A percentile compares a stretch with the other conserved stretches of the same genome.
Conservation (phyloP, 1,140 invertebrate species). For the Mizuhopecten yessoensis region DNA sequence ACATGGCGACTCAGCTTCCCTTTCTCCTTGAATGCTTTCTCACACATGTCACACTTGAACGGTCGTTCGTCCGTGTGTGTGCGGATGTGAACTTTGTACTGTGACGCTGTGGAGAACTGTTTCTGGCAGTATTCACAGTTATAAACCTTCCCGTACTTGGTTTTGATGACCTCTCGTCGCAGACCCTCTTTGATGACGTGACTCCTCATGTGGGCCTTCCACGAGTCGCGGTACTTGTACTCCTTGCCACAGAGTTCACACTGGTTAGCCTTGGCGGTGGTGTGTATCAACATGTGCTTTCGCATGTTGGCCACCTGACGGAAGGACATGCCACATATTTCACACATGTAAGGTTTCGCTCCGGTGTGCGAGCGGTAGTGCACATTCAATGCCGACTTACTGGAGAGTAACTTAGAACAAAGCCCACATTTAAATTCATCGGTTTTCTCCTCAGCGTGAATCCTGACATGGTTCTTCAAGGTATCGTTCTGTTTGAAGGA, state of each 20-base stretch:
- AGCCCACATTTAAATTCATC: slow-evolving; percentile 91
- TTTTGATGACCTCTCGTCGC: background rate
- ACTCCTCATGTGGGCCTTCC: slow-evolving; percentile 55
- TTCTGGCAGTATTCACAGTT: slow-evolving; percentile 54
- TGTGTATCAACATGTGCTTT: slow-evolving; percentile 78
- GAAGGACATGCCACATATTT: slow-evolving; percentile 89
- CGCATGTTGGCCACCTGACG: slow-evolving; percentile 83
- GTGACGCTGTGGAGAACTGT: slow-evolving; percentile 53
- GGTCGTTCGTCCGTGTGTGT: slow-evolving; percentile 91
- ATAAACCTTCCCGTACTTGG: slow-evolving; percentile 56
- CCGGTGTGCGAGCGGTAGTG: slow-evolving; percentile 96
- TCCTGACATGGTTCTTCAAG: slow-evolving; percentile 54
- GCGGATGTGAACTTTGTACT: slow-evolving; percentile 60
- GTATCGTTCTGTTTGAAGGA: slow-evolving; percentile 61
- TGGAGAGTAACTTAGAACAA: slow-evolving; percentile 93
- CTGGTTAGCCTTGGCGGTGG: slow-evolving; percentile 74
- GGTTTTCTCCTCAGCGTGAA: slow-evolving; percentile 82
- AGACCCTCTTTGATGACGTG: slow-evolving; percentile 55
- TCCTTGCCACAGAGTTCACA: slow-evolving; percentile 78
- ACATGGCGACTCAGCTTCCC: slow-evolving; percentile 99
- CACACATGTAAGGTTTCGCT: slow-evolving; percentile 91
- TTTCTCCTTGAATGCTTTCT: slow-evolving; percentile 92
- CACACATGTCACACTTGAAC: slow-evolving; percentile 92
- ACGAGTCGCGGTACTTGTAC: slow-evolving; percentile 55
- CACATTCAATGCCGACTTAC: slow-evolving; percentile 95